phyloP scores from a whole-genome alignment of 2,113 vertebrate species.

The human region DNA sequence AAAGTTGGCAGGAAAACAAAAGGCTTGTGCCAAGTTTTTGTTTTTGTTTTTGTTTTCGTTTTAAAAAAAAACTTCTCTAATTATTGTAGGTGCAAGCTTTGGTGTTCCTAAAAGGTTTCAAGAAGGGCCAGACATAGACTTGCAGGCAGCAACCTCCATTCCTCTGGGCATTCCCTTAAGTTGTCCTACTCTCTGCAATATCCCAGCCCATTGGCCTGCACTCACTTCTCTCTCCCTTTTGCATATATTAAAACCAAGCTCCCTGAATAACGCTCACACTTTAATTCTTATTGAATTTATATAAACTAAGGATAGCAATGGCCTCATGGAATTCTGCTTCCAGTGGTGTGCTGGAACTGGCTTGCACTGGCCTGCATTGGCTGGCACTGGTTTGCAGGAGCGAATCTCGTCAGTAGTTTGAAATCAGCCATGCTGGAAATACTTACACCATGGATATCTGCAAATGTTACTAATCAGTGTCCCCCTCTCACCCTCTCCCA shows the following conservation, averaged over 20 bases:
- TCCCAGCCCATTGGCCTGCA: not conserved
- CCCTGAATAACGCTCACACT: not conserved
- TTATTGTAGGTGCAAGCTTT: not conserved
- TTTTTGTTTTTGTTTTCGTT: too few relatives aligned
- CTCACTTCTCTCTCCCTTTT: not conserved
- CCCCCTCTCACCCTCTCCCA: not conserved
- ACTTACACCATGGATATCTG: constrained; percentile 14
- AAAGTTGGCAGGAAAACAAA: constrained; percentile 30
- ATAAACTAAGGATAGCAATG: not conserved
- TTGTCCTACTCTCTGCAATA: not conserved
- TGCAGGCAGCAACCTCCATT: not conserved
- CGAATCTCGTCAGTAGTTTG: not conserved
- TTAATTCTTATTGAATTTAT: constrained; percentile 41
- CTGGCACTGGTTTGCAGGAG: not conserved
- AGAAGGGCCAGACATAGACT: not conserved
- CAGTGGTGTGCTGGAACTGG: not conserved
- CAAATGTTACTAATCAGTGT: not conserved
- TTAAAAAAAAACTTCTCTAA: not conserved
- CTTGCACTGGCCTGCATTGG: not conserved
- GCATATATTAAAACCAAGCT: not conserved
- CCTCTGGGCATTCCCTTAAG: not conserved
- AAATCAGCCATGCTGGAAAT: constrained; percentile 30
- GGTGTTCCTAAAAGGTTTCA: not conserved
- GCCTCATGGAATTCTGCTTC: not conserved
- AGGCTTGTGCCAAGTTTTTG: not conserved